phyloP scores from a whole-genome alignment of 2,888 invertebrate species.

The Ornithoptera priamus region DNA sequence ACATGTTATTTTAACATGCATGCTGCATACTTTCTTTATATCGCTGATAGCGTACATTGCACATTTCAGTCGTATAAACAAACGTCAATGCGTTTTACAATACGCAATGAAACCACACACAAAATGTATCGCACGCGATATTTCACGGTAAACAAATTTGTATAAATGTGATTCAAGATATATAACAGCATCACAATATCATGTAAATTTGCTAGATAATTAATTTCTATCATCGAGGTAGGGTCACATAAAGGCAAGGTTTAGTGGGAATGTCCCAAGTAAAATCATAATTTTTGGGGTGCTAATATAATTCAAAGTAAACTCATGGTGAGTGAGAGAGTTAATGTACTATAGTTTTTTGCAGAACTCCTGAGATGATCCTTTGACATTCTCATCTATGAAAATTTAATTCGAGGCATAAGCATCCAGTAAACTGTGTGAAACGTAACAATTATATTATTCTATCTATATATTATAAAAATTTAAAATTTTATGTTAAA shows the following conservation, averaged over 20 bases:
- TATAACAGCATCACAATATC: background rate
- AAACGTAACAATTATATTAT: too few species aligned
- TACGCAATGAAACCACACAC: conserved; percentile 11
- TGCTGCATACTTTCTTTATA: conserved; percentile 9
- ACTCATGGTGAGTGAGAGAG: too few species aligned
- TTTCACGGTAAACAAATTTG: conserved; percentile 3
- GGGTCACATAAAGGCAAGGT: background rate
- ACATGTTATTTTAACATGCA: conserved; percentile 7
- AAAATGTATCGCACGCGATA: conserved; percentile 18
- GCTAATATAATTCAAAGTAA: background rate
- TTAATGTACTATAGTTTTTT: too few species aligned
- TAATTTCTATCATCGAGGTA: background rate
- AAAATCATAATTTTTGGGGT: background rate
- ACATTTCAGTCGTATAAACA: conserved; percentile 14
- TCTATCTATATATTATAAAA: too few species aligned
- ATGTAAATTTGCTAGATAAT: background rate
- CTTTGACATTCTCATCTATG: too few species aligned
- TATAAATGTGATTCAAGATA: conserved; percentile 2
- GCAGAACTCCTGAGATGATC: too few species aligned
- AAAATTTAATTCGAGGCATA: too few species aligned
- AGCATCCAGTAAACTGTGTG: too few species aligned
- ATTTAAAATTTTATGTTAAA: too few species aligned
- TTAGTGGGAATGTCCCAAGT: background rate
- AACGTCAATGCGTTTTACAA: conserved; percentile 3
- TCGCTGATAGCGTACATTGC: conserved; percentile 6